Evolutionary conservation across 1,140 invertebrate species (phyloP), one percentile per base, ranked within the genome.

Genomic region (Drosophila asahinai): DNA sequence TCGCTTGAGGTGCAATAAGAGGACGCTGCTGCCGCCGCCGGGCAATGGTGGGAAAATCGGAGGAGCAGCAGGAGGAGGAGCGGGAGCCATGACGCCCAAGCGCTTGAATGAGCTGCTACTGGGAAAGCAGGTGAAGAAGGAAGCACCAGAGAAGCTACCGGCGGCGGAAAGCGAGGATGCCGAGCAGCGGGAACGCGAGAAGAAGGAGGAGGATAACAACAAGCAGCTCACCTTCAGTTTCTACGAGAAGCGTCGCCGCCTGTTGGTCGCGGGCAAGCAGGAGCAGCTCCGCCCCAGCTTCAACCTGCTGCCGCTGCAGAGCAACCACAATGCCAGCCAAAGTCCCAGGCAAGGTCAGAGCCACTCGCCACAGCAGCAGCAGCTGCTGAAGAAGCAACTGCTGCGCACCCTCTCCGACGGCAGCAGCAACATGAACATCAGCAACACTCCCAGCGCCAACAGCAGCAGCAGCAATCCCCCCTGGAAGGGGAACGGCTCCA

Each of bases 211-310:
- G 33, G 52, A 71, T 7, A 74, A 59, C 4, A 81, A 80, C 42
- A 81, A 61, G 30, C 27, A 33, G 45, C 51, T 78, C 60, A 70
- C 78, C 54, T 68, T 33, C 15, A 91, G 81, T 43, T 92, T 92
- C 55, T 92, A 92, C 51, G 91, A 92, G 55, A 91, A 86, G 42
- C 79, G 91, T 1, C 83, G 91, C 9, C 84, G 84, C 8, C 65
- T 91, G 45, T 6, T 87, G 36, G 33, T 54, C 3, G 52, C 65
- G 0, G 54, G 66, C 30, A 66, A 52, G 5, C 65, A 60, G 7
- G 76, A 62, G 47, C 67, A 86, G 11, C 57, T 66, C 11, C 54
- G 67, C 14, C 62, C 67, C 4, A 47, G 5, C 30, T 71, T 54
- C 62, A 66, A 12, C 14, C 57, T 25, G 12, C 61, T 19, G 0